phyloP scores from a whole-genome alignment of 2,888 invertebrate species.

The Scaptomyza parva region DNA sequence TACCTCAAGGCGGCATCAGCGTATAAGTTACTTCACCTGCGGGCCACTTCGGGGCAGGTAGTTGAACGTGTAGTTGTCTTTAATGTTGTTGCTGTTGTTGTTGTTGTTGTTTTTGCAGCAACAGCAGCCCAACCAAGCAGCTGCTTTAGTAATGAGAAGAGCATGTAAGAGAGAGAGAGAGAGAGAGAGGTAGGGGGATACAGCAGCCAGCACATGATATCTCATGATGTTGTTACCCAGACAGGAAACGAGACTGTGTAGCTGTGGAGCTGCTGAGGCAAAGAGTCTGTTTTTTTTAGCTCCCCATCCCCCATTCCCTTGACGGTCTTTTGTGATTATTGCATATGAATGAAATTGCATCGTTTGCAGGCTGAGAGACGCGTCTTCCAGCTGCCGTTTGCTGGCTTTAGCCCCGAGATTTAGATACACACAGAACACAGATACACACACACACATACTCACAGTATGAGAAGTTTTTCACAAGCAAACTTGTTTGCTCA shows the following conservation, averaged over 20 bases:
- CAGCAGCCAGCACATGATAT: conserved; percentile 61
- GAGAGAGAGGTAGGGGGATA: background rate
- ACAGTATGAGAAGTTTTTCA: conserved; percentile 69
- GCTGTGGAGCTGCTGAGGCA: conserved; percentile 55
- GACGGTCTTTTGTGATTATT: conserved; percentile 22
- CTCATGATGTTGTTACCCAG: conserved; percentile 55
- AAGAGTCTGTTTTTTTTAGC: background rate
- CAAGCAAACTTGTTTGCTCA: conserved; percentile 70
- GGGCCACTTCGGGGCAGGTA: conserved; percentile 67
- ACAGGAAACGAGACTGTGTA: conserved; percentile 73
- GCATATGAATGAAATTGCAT: conserved; percentile 76
- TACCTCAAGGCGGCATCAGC: conserved; percentile 59
- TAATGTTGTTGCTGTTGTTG: conserved; percentile 14
- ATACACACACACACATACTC: conserved; percentile 8
- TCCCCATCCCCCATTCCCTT: background rate
- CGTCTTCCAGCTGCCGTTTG: conserved; percentile 58
- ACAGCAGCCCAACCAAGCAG: conserved; percentile 9
- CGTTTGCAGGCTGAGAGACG: conserved; percentile 33
- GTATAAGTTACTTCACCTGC: conserved; percentile 78
- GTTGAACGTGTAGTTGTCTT: conserved; percentile 26
- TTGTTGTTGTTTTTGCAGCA: too few relatives aligned
- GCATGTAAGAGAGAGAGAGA: background rate
- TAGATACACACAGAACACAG: conserved; percentile 46
- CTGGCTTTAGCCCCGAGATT: conserved; percentile 17
- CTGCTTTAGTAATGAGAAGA: conserved; percentile 29